Conservation (phyloP, 2,113 vertebrate genomes). For the Pimephales promelas region DNA sequence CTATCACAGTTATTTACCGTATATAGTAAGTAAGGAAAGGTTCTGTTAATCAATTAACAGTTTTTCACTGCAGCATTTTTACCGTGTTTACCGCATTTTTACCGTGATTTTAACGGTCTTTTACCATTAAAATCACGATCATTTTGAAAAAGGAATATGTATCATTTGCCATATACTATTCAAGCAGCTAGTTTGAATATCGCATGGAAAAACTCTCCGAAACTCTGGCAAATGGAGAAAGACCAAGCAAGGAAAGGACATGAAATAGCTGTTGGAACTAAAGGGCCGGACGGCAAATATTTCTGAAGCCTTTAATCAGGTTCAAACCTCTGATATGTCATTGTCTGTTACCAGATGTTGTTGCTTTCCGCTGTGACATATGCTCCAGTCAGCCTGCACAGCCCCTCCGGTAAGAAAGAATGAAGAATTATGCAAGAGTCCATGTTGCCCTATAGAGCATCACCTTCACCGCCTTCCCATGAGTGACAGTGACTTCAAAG, state of each 20-base stretch:
- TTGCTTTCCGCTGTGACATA: constrained; percentile 59
- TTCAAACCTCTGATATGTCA: constrained; percentile 59
- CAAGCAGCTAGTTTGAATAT: background rate
- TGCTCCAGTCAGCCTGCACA: constrained; percentile 67
- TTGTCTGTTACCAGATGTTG: constrained; percentile 66
- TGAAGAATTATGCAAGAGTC: constrained; percentile 73
- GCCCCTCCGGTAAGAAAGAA: constrained; percentile 72
- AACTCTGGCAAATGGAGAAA: background rate
- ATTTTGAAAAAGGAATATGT: no score
- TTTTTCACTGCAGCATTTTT: no score
- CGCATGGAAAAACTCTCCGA: background rate
- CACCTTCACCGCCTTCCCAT: constrained; percentile 70
- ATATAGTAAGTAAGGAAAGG: no score
- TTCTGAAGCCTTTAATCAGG: constrained; percentile 55
- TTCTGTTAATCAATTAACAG: no score
- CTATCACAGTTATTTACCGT: no score
- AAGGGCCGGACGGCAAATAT: constrained; percentile 60
- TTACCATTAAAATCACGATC: no score
- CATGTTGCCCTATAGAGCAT: constrained; percentile 73
- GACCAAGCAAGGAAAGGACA: background rate
- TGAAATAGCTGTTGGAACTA: constrained; percentile 63
- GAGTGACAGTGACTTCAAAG: constrained; percentile 74
- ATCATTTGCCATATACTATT: background rate
- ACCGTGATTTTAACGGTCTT: no score
- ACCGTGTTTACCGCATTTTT: no score